These are phyloP conservation scores for Agrilus planipennis DNA, from an alignment of 1,140 invertebrate species.

Conservation along the genomic window DNA sequence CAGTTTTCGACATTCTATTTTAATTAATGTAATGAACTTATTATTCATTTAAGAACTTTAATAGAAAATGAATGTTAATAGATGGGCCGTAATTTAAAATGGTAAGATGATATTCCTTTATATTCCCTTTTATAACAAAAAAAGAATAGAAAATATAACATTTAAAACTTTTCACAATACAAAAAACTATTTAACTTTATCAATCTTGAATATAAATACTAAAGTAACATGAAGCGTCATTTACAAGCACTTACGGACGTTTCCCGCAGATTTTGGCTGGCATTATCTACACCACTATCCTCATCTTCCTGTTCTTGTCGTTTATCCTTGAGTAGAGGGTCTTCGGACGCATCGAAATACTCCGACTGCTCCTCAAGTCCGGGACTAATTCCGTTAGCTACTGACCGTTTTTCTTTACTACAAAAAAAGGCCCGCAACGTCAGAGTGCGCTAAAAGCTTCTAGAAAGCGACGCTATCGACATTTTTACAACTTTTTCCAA, in stretches of 20 bases:
- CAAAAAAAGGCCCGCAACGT: no score
- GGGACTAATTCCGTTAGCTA: conserved; percentile 31
- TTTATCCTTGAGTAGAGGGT: conserved; percentile 26
- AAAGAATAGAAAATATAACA: conserved; percentile 1
- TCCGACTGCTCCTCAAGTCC: conserved; percentile 33
- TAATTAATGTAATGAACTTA: no score
- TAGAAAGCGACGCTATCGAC: no score
- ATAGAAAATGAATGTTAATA: no score
- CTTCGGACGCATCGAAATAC: conserved; percentile 33
- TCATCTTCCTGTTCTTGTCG: conserved; percentile 28
- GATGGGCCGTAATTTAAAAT: no score
- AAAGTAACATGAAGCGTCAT: neutral
- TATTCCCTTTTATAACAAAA: no score
- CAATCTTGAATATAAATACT: neutral
- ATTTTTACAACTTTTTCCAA: no score
- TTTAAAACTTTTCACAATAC: neutral
- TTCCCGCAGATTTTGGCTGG: conserved; percentile 31
- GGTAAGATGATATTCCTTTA: no score
- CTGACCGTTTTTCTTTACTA: conserved; percentile 17
- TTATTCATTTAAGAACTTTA: no score
- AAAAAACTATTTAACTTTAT: neutral
- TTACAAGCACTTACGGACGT: conserved; percentile 24
- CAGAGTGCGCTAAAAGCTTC: no score
- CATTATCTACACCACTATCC: conserved; percentile 33
- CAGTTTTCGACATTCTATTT: no score